Evolutionary conservation across 2,797 vertebrate species (phyloP), one percentile per base, ranked within the genome.

Genomic region (Eremophila alpestris): DNA sequence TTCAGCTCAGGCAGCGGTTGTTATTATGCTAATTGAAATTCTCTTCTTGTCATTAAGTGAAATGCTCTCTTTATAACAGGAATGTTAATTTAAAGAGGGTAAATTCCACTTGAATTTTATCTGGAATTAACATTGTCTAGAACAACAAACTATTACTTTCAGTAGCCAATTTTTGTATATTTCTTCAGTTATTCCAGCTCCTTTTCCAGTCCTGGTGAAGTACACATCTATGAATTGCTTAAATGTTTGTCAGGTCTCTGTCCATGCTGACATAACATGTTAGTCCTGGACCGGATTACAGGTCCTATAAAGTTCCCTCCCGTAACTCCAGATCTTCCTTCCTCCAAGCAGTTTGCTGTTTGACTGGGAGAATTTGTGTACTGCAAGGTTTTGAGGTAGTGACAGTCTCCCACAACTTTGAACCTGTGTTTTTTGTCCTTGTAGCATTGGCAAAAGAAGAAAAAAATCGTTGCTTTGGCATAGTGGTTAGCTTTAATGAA

Each of bases 191-290:
- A 30, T 4, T 51, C 3, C 15, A 67, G 7, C 3, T 36, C 12
- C 62, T 90, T 73, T 67, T 71, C 9, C 19, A 36, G 41, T 29
- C 23, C 20, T 89, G 36, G 23, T 34, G 16, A 77, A 41, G 41
- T 41, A 16, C 16, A 34, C 7, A 58, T 21, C 13, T 56, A 11
- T 0, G 0, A 45, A 56, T 6, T 48, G 13, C 5, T 77, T 49
- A 18, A 16, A 40, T 18, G 5, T 54, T 69, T 64, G 29, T 46
- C 13, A 62, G 46, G 3, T 46, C 14, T 60, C 23, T 22, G 16
- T 20, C 29, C 16, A 3, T 32, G 27, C 10, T 64, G 38, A 87
- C 16, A 22, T 46, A 76, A 59, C 12, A 22, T 7, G 13, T 41
- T 51, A 45, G 16, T 30, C 20, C 6, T 24, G 7, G 13, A 46